Percentiles rank a stretch among this genome's conserved stretches.
These are phyloP conservation scores for Sinelater perroti DNA, from an alignment of 2,888 invertebrate species.

Conservation along the genomic window DNA sequence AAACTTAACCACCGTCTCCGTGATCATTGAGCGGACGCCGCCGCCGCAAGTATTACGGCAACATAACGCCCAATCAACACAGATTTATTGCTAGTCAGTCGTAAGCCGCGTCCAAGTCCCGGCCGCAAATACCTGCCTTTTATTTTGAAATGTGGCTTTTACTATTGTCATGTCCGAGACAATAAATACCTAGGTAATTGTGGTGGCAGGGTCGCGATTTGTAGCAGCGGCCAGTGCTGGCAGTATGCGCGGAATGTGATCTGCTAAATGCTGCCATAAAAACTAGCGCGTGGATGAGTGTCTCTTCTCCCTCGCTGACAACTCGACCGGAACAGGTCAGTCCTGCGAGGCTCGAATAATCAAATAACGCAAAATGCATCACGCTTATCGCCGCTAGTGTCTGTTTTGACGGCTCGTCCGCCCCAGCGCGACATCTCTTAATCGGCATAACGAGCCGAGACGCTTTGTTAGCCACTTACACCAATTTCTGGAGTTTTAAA, in stretches of 20 bases:
- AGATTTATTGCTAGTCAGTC: slow-evolving; percentile 44
- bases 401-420: slow-evolving; percentile 43
- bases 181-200: slow-evolving; percentile 43
- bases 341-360: slow-evolving; percentile 43
- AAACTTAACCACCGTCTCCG: slow-evolving; percentile 18
- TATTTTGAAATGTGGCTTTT: slow-evolving; percentile 44
- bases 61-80: slow-evolving; percentile 44
- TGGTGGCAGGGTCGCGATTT: slow-evolving; percentile 47
- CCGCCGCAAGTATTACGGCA: slow-evolving; percentile 21
- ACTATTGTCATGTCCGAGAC: slow-evolving; percentile 34
- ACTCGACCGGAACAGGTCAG: slow-evolving; percentile 43
- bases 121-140: slow-evolving; percentile 30
- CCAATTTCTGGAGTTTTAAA: background rate
- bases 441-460: slow-evolving; percentile 29
- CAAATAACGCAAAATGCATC: slow-evolving; percentile 50
- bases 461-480: slow-evolving; percentile 23
- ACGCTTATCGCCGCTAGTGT: slow-evolving; percentile 41
- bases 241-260: slow-evolving; percentile 54
- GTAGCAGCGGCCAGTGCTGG: slow-evolving; percentile 54
- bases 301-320: slow-evolving; percentile 37
- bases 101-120: slow-evolving; percentile 35
- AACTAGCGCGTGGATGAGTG: slow-evolving; percentile 48
- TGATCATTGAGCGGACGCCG: slow-evolving; percentile 17
- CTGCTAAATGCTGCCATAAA: slow-evolving; percentile 54
- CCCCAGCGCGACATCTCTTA: slow-evolving; percentile 22